Evolutionary conservation across 2,113 vertebrate genomes (phyloP).

Genomic region (Leucopsar rothschildi): DNA sequence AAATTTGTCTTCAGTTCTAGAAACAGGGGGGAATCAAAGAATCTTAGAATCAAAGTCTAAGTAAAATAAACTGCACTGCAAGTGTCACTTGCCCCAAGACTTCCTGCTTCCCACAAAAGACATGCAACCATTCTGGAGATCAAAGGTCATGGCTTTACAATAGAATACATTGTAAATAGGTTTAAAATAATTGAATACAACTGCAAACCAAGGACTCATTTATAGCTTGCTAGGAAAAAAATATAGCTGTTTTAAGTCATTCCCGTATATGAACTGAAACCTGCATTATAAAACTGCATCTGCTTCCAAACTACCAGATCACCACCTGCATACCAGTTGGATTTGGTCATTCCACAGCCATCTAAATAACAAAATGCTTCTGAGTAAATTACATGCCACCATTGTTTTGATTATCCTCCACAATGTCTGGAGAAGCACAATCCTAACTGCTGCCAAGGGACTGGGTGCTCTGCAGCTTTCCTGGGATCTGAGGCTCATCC

Average conservation of each 20-base stretch:
- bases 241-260: conserved; percentile 57
- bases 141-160: conserved; percentile 65
- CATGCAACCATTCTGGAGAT: conserved; percentile 54
- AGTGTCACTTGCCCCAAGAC: conserved; percentile 61
- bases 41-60: conserved; percentile 71
- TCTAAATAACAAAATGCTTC: conserved; percentile 41
- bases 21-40: conserved; percentile 31
- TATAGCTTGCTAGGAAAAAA: conserved; percentile 54
- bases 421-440: background rate
- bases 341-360: conserved; percentile 49
- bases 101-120: conserved; percentile 69
- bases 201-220: conserved; percentile 58
- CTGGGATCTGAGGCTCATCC: background rate
- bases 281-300: conserved; percentile 62
- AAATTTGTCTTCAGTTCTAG: conserved; percentile 73
- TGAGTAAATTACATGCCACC: conserved; percentile 34
- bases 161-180: conserved; percentile 68
- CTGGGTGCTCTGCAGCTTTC: background rate
- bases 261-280: conserved; percentile 59
- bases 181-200: conserved; percentile 66
- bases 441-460: background rate
- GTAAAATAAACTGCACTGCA: conserved; percentile 66
- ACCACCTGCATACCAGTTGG: conserved; percentile 42
- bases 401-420: conserved; percentile 5
- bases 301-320: conserved; percentile 41